Conservation (phyloP, 2,113 vertebrate species). For the Mungos mungo region DNA sequence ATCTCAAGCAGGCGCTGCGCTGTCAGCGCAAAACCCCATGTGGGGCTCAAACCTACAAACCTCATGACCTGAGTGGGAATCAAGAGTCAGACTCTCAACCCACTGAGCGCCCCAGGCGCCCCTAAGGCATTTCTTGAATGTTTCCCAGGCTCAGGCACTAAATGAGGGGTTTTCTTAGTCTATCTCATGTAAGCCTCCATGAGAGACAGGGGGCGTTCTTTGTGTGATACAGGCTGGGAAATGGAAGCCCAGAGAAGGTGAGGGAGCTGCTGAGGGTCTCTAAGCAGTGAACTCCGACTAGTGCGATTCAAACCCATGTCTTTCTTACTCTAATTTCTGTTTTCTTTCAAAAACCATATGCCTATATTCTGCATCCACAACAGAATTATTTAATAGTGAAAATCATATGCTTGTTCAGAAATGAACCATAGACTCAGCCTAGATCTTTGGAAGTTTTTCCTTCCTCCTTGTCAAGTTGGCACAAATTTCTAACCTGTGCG, state of each 20-base stretch:
- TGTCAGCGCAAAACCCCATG: too few species aligned
- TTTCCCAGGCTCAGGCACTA: background rate
- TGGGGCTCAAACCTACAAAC: too few species aligned
- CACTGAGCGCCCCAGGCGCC: too few species aligned
- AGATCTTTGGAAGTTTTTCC: background rate
- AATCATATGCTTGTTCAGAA: background rate
- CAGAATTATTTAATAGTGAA: background rate
- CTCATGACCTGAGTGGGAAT: too few species aligned
- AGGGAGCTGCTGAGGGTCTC: background rate
- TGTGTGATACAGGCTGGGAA: background rate
- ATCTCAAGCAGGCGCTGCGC: too few species aligned
- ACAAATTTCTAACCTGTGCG: background rate
- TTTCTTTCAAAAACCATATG: background rate
- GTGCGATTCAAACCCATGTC: background rate
- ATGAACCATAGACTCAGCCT: background rate
- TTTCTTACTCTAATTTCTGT: background rate
- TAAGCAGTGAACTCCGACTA: background rate
- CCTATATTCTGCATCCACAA: background rate
- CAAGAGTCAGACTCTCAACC: too few species aligned
- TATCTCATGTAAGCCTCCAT: background rate
- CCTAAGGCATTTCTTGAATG: background rate
- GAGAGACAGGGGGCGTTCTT: background rate
- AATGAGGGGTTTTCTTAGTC: background rate
- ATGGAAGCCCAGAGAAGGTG: background rate
- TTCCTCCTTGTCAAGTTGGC: background rate